Evolutionary conservation across 2,888 invertebrate genomes (phyloP).

Genomic region (Alloplasta piceator): DNA sequence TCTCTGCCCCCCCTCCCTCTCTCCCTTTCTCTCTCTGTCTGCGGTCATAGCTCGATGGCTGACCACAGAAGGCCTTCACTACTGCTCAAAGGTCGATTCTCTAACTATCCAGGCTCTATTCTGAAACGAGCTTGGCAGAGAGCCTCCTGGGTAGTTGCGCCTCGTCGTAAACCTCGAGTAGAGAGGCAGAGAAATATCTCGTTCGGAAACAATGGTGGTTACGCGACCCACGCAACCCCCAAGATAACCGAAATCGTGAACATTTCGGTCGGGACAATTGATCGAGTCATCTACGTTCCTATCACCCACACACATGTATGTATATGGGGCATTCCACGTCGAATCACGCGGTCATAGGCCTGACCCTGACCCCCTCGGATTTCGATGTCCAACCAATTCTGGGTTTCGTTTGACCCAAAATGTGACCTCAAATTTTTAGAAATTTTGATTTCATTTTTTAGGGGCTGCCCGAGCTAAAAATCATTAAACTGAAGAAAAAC

Average conservation of each 20-base stretch:
- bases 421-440: no score
- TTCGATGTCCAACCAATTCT: no score
- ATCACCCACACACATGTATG: not conserved
- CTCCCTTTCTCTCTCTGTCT: not conserved
- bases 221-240: slow-evolving; percentile 30
- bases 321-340: no score
- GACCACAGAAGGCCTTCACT: slow-evolving; percentile 56
- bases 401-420: no score
- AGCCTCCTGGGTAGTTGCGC: slow-evolving; percentile 43
- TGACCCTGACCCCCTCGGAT: no score
- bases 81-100: slow-evolving; percentile 39
- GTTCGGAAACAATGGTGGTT: slow-evolving; percentile 46
- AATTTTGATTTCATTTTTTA: no score
- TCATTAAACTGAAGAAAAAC: no score
- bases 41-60: slow-evolving; percentile 24
- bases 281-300: slow-evolving; percentile 38
- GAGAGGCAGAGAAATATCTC: slow-evolving; percentile 18
- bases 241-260: slow-evolving; percentile 51
- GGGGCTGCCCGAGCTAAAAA: no score
- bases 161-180: slow-evolving; percentile 56
- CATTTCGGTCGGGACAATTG: slow-evolving; percentile 49
- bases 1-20: not conserved
- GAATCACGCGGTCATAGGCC: no score
- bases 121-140: slow-evolving; percentile 47
- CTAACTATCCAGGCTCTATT: slow-evolving; percentile 3